A percentile compares a stretch with the other conserved stretches of the same genome.
Conservation (phyloP, 2,113 vertebrate species). For the Furnarius figulus region DNA sequence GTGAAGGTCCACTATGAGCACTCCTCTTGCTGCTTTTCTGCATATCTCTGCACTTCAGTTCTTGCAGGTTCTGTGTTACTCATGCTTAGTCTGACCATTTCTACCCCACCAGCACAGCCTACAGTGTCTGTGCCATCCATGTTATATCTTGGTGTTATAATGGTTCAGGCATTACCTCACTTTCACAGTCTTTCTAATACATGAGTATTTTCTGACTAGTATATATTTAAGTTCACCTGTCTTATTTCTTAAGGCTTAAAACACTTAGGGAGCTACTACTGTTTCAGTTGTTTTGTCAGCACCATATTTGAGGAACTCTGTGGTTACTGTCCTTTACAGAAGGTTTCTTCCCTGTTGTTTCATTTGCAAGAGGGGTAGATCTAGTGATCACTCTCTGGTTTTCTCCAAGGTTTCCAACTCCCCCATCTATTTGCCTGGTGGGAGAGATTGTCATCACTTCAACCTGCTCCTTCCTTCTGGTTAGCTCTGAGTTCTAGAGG, state of each 20-base stretch:
- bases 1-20: not conserved
- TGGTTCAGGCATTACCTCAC: accelerated
- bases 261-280: not conserved
- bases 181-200: not conserved
- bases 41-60: not conserved
- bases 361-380: not conserved
- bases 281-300: not conserved
- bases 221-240: not conserved
- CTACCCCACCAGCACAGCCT: not conserved
- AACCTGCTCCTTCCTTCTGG: not conserved
- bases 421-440: not conserved
- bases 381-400: not conserved
- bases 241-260: not conserved
- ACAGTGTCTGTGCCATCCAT: not conserved
- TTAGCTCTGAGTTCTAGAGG: not conserved
- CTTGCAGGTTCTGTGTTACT: not conserved
- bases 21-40: not conserved
- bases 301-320: not conserved
- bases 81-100: not conserved
- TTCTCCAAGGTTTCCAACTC: not conserved
- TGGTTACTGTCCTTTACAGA: not conserved
- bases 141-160: not conserved
- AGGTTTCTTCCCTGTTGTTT: not conserved
- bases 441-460: not conserved
- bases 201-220: not conserved